Evolutionary conservation across 2,888 invertebrate species (phyloP).

Genomic region (Drosophila barbarae): DNA sequence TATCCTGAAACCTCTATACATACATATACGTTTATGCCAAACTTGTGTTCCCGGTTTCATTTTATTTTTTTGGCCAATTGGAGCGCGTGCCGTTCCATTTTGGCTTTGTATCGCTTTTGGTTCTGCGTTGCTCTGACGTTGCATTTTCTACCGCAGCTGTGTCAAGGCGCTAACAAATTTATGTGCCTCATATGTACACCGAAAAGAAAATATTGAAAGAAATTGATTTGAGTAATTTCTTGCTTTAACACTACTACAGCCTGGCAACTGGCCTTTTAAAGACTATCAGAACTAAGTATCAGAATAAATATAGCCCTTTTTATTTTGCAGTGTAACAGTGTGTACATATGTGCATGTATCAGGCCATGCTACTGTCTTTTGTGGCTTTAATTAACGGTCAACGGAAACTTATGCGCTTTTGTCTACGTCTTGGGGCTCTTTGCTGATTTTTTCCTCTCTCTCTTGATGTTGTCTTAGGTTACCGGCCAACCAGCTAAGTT

Average conservation of each 20-base stretch:
- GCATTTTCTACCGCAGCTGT: slow-evolving; percentile 68
- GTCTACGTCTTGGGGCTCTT: slow-evolving; percentile 43
- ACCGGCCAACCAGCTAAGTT: slow-evolving; percentile 52
- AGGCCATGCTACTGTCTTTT: slow-evolving; percentile 58
- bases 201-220: background rate
- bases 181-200: slow-evolving; percentile 49
- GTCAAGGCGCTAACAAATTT: slow-evolving; percentile 70
- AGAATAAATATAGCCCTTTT: no score
- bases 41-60: slow-evolving; percentile 13
- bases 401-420: slow-evolving; percentile 70
- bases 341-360: slow-evolving; percentile 18
- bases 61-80: slow-evolving; percentile 36
- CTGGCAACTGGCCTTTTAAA: background rate
- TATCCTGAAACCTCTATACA: background rate
- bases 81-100: slow-evolving; percentile 41
- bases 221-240: background rate
- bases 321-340: slow-evolving; percentile 12
- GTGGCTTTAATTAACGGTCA: slow-evolving; percentile 74
- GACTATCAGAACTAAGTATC: no score
- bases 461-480: slow-evolving; percentile 67
- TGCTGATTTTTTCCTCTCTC: slow-evolving; percentile 32
- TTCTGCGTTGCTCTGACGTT: slow-evolving; percentile 48
- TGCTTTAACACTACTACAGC: background rate
- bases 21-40: background rate
- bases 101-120: slow-evolving; percentile 38